Conservation (phyloP, 2,797 vertebrate genomes). For the Argentina silus region DNA sequence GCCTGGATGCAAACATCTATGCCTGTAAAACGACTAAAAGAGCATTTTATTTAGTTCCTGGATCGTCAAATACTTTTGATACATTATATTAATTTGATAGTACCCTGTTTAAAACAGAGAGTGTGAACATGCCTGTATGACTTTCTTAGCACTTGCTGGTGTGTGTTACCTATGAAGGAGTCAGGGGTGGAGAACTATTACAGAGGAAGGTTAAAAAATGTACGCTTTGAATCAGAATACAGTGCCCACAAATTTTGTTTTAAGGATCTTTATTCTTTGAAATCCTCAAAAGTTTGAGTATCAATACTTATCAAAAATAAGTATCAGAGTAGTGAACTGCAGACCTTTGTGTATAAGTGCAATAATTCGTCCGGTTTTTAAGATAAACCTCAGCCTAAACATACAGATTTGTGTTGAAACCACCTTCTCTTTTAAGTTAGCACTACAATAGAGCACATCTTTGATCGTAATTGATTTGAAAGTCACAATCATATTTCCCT, state of each 20-base stretch:
- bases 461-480: neutral
- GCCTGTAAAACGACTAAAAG: slow-evolving; percentile 1
- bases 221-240: neutral
- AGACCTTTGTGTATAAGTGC: neutral
- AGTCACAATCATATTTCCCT: slow-evolving; percentile 20
- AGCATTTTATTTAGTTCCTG: neutral
- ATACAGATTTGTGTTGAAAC: neutral
- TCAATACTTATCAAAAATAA: neutral
- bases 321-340: neutral
- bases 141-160: too few relatives aligned
- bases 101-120: slow-evolving; percentile 12
- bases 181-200: neutral
- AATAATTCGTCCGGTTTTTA: neutral
- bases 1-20: neutral
- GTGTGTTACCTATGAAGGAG: too few relatives aligned
- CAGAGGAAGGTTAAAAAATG: neutral
- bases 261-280: neutral
- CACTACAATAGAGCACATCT: too few relatives aligned
- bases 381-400: neutral
- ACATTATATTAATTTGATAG: slow-evolving; percentile 25
- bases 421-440: neutral
- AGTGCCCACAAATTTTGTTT: neutral
- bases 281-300: too few relatives aligned
- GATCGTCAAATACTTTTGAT: slow-evolving; percentile 11
- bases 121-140: too few relatives aligned